Evolutionary conservation across 2,888 invertebrate genomes (phyloP).

Genomic region (Dioctria linearis): DNA sequence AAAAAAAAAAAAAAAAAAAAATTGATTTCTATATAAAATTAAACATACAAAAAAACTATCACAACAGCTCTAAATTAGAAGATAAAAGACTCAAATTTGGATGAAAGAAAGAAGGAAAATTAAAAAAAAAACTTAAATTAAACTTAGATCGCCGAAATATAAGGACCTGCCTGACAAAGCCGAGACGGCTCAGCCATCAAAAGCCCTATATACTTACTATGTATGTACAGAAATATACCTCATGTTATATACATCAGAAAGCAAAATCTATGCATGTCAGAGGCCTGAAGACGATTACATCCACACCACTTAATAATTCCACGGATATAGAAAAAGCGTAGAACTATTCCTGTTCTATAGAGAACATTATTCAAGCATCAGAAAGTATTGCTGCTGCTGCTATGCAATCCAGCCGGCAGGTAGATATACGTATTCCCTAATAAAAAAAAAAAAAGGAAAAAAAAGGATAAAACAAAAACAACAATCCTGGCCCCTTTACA

Average conservation of each 20-base stretch:
- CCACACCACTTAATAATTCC: constrained; percentile 7
- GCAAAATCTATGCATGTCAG: constrained; percentile 30
- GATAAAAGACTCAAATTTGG: constrained; percentile 29
- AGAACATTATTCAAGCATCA: background rate
- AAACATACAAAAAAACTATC: background rate
- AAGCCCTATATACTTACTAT: background rate
- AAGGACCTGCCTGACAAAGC: background rate
- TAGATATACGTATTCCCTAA: background rate
- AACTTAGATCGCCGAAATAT: constrained; percentile 20
- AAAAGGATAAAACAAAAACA: background rate
- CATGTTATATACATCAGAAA: constrained; percentile 16
- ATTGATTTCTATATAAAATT: background rate
- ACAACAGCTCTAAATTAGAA: constrained; percentile 26
- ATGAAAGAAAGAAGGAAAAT: constrained; percentile 34
- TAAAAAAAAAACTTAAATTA: constrained; percentile 2
- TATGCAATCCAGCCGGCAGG: background rate
- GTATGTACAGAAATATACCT: background rate
- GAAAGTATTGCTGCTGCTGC: background rate
- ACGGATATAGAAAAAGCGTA: constrained; percentile 32
- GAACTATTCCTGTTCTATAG: constrained; percentile 24
- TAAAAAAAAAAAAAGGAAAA: background rate
- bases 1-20: too few relatives aligned
- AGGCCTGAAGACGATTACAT: constrained; percentile 15
- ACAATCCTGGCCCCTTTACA: background rate
- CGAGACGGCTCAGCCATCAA: background rate